Evolutionary conservation across 2,797 vertebrate species (phyloP).

Genomic region (Phalanger gymnotis): DNA sequence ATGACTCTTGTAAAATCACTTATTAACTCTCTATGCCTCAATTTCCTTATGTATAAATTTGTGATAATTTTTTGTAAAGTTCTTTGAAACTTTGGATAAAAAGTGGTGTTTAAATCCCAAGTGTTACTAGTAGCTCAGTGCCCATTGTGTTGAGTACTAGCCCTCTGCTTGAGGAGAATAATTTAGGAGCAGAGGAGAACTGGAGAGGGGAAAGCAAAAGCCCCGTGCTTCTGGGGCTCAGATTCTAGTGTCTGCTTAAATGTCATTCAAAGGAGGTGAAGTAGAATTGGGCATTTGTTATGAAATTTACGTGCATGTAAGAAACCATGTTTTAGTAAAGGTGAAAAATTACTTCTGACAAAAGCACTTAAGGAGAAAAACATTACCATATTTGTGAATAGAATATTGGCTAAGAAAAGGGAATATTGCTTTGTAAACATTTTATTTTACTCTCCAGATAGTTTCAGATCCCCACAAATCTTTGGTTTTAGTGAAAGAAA

Average conservation of each 20-base stretch:
- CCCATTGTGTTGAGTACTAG: slow-evolving; percentile 52
- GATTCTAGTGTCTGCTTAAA: slow-evolving; percentile 29
- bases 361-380: not conserved
- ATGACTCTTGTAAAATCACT: slow-evolving; percentile 45
- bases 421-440: slow-evolving; percentile 73
- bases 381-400: not conserved
- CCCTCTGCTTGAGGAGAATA: slow-evolving; percentile 43
- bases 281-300: slow-evolving; percentile 22
- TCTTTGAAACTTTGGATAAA: slow-evolving; percentile 60
- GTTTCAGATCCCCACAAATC: not conserved
- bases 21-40: slow-evolving; percentile 44
- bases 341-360: not conserved
- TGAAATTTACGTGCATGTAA: not conserved
- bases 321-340: not conserved
- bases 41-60: slow-evolving; percentile 65
- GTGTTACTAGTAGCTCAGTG: slow-evolving; percentile 61
- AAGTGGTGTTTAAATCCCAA: slow-evolving; percentile 62
- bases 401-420: slow-evolving; percentile 27
- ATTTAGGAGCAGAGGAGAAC: not conserved
- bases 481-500: slow-evolving; percentile 68
- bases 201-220: slow-evolving; percentile 40
- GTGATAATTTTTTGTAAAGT: slow-evolving; percentile 55
- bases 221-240: not conserved
- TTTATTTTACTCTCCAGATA: slow-evolving; percentile 62
- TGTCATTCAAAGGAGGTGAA: not conserved